Evolutionary conservation across 2,113 vertebrate species (phyloP).

Genomic region (Brienomyrus longianalis): DNA sequence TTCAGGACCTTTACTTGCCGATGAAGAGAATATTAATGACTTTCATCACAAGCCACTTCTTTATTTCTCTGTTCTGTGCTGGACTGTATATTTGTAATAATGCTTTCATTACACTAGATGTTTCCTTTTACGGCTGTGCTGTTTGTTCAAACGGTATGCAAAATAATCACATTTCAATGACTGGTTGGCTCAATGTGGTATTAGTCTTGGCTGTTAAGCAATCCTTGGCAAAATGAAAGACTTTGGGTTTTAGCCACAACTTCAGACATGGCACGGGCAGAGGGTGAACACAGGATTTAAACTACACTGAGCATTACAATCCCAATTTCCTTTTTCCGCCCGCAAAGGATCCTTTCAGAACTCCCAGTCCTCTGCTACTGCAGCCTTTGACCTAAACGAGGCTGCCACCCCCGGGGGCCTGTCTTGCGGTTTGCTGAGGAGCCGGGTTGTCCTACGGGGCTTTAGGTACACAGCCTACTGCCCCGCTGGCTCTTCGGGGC

Average conservation of each 20-base stretch:
- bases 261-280: constrained; percentile 21
- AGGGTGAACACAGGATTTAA: constrained; percentile 14
- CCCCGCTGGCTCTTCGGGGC: constrained; percentile 2
- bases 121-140: not conserved
- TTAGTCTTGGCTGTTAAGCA: constrained; percentile 15
- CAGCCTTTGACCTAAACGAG: not conserved
- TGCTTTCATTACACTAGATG: not conserved
- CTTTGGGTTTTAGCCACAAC: constrained; percentile 9
- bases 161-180: constrained; percentile 2
- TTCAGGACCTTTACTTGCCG: not conserved
- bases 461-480: not conserved
- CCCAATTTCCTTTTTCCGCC: not conserved
- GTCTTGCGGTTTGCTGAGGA: not conserved
- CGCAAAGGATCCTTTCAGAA: not conserved
- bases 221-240: not conserved
- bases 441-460: not conserved
- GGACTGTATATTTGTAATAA: not conserved
- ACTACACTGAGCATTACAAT: not conserved
- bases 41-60: not conserved
- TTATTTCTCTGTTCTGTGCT: not conserved
- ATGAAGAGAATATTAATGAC: not conserved
- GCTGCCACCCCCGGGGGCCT: not conserved
- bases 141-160: not conserved
- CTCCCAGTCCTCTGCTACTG: not conserved
- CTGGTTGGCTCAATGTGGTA: not conserved